phyloP scores from a whole-genome alignment of 2,797 vertebrate species.

The Alca torda region DNA sequence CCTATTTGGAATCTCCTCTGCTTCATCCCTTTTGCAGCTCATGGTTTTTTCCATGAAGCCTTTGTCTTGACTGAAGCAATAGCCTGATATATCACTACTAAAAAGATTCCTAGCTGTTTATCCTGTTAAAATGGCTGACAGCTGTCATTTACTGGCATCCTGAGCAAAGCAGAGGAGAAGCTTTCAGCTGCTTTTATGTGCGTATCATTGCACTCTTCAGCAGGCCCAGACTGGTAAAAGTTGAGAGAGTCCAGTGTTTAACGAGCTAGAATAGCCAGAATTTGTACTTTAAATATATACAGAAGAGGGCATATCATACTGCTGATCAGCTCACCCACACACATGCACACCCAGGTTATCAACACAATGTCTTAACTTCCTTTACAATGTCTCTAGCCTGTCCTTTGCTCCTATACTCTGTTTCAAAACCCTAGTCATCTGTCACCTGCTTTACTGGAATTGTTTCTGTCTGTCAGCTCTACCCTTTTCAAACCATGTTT shows the following conservation, averaged over 20 bases:
- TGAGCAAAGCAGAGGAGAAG: not conserved
- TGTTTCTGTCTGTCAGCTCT: not conserved
- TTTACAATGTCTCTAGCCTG: not conserved
- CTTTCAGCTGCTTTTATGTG: conserved; percentile 35
- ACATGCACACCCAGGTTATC: not conserved
- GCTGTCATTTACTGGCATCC: not conserved
- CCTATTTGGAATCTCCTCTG: not conserved
- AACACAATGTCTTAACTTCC: not conserved
- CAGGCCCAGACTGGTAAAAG: conserved; percentile 18
- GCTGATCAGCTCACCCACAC: not conserved
- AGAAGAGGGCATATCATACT: not conserved
- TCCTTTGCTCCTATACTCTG: not conserved
- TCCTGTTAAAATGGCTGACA: not conserved
- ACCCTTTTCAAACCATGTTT: not conserved
- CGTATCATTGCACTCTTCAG: not conserved
- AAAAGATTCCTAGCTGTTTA: not conserved
- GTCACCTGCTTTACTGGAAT: not conserved
- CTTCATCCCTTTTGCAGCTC: not conserved
- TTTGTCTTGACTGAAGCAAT: not conserved
- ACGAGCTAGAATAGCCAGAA: conserved; percentile 24
- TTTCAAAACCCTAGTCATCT: not conserved
- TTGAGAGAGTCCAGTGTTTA: conserved; percentile 28
- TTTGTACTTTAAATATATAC: conserved; percentile 24
- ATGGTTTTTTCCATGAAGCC: not conserved
- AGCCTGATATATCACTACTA: not conserved